Conservation (phyloP, 2,888 invertebrate species). For the Chrysolina oricalcia region DNA sequence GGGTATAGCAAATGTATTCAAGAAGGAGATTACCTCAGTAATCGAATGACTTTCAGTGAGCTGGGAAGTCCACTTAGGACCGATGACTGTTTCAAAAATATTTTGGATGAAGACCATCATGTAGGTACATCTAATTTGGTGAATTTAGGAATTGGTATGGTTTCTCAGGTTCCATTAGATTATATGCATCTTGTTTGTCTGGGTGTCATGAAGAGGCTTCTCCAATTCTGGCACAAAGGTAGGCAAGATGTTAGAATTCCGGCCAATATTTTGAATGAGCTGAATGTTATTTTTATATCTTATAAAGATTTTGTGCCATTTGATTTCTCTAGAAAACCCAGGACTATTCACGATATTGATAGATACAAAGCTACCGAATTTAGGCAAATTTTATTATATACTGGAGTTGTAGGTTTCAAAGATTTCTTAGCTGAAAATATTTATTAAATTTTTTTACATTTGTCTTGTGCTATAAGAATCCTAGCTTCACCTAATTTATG, state of each 20-base stretch:
- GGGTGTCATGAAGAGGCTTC: too few species aligned
- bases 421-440: conserved; percentile 45
- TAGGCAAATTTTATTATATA: too few species aligned
- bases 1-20: conserved; percentile 56
- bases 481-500: too few species aligned
- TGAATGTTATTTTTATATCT: conserved; percentile 7
- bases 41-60: conserved; percentile 42
- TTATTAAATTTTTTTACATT: conserved; percentile 50
- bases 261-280: not conserved
- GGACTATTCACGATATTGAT: conserved; percentile 24
- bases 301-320: conserved; percentile 22
- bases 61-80: conserved; percentile 50
- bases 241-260: conserved; percentile 41
- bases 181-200: too few species aligned
- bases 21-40: conserved; percentile 47
- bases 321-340: conserved; percentile 31
- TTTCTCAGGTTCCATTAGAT: conserved; percentile 56
- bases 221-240: conserved; percentile 50
- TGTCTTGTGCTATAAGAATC: conserved; percentile 52
- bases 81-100: conserved; percentile 53
- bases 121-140: conserved; percentile 49
- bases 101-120: conserved; percentile 56
- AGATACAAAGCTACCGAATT: conserved; percentile 35
- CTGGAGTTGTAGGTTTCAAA: too few species aligned
- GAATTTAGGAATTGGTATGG: conserved; percentile 53